These are phyloP conservation scores for Oenanthe melanoleuca DNA, from an alignment of 2,113 vertebrate genomes.

Conservation along the genomic window DNA sequence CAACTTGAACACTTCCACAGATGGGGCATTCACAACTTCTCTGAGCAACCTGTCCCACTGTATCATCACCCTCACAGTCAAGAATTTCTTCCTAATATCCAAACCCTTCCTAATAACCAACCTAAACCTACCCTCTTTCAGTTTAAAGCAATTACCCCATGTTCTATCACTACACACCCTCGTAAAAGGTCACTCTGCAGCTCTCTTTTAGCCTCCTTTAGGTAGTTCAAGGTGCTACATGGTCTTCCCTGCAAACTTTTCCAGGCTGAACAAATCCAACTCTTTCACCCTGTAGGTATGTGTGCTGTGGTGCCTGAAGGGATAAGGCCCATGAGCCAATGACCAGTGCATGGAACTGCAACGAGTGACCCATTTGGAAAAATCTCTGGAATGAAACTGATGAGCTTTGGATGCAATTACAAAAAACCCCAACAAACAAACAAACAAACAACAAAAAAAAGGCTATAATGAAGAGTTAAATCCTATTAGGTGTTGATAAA, in stretches of 20 bases:
- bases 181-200: not conserved
- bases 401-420: not conserved
- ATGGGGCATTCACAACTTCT: not conserved
- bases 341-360: not conserved
- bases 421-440: not conserved
- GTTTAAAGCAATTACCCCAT: not conserved
- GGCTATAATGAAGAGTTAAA: not conserved
- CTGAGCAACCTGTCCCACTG: not conserved
- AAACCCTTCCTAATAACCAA: not conserved
- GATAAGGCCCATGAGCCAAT: not conserved
- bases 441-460: not conserved
- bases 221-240: not conserved
- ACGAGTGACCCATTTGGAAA: not conserved
- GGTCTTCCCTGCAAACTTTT: not conserved
- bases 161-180: not conserved
- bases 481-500: not conserved
- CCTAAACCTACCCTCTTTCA: not conserved
- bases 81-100: not conserved
- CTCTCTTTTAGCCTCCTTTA: not conserved
- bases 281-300: not conserved
- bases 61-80: not conserved
- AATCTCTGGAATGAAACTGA: not conserved
- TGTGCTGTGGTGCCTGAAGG: not conserved
- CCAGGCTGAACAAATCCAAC: not conserved
- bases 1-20: not conserved